Conservation (phyloP, 2,888 invertebrate genomes). For the Elgonia sp. region DNA sequence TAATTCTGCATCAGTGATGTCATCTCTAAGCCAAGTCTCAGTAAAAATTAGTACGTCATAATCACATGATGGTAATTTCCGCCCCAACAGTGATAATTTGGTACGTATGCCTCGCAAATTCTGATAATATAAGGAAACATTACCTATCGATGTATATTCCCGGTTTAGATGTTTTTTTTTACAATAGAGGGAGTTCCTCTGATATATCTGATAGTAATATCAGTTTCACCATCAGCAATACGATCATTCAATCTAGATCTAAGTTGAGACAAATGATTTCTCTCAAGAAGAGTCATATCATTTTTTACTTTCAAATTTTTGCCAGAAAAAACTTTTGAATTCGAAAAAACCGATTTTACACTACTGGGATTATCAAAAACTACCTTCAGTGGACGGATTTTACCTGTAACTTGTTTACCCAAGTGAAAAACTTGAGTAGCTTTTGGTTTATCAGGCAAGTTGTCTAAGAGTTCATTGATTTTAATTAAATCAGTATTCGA, state of each 20-base stretch:
- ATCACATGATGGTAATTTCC: too few species aligned
- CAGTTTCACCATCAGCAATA: background rate
- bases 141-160: too few species aligned
- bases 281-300: constrained; percentile 3
- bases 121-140: constrained; percentile 12
- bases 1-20: constrained; percentile 13
- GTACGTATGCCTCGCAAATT: constrained; percentile 5
- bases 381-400: background rate
- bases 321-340: background rate
- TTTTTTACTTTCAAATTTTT: constrained; percentile 30
- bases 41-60: constrained; percentile 35
- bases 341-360: background rate
- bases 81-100: too few species aligned
- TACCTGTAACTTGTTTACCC: background rate
- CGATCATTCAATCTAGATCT: background rate
- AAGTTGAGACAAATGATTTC: background rate
- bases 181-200: constrained; percentile 9
- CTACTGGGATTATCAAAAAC: background rate
- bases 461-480: background rate
- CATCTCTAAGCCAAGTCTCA: constrained; percentile 1
- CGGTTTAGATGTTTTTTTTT: background rate
- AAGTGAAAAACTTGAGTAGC: background rate
- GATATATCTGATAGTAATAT: constrained; percentile 7
- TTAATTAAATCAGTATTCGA: background rate
- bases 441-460: background rate